A percentile compares a stretch with the other conserved stretches of the same genome.
Evolutionary conservation across 2,888 invertebrate species (phyloP).

Genomic region (Frankliniella fusca): DNA sequence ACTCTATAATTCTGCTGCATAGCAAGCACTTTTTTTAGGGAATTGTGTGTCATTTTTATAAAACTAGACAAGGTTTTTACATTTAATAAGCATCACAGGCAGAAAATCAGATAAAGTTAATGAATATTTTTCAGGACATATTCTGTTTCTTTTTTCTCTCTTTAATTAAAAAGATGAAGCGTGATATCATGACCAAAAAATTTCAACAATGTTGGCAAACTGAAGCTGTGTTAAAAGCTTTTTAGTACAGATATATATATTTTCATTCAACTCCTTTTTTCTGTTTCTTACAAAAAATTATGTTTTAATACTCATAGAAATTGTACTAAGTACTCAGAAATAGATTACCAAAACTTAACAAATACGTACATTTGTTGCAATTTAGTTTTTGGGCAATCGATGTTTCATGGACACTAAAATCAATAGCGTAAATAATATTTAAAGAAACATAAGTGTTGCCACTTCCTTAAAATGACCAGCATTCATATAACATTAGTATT

Average conservation of each 20-base stretch:
- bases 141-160: not conserved
- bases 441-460: not conserved
- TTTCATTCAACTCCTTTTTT: not conserved
- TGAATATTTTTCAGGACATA: not conserved
- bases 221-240: not conserved
- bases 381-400: not conserved
- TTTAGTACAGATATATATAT: not conserved
- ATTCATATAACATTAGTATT: not conserved
- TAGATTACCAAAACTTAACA: constrained; percentile 26
- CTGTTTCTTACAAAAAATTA: not conserved
- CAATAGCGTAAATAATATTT: not conserved
- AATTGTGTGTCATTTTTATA: not conserved
- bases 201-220: not conserved
- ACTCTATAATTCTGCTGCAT: not conserved
- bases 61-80: constrained; percentile 3
- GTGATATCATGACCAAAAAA: not conserved
- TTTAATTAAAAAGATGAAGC: too few species aligned
- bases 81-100: constrained; percentile 21
- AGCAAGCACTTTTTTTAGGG: not conserved
- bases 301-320: constrained; percentile 24
- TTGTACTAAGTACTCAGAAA: constrained; percentile 24
- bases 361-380: constrained; percentile 9
- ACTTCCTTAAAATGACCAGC: not conserved
- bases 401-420: not conserved
- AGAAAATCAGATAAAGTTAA: not conserved